Evolutionary conservation across 2,888 invertebrate genomes (phyloP).

Genomic region (Caenorhabditis angaria): DNA sequence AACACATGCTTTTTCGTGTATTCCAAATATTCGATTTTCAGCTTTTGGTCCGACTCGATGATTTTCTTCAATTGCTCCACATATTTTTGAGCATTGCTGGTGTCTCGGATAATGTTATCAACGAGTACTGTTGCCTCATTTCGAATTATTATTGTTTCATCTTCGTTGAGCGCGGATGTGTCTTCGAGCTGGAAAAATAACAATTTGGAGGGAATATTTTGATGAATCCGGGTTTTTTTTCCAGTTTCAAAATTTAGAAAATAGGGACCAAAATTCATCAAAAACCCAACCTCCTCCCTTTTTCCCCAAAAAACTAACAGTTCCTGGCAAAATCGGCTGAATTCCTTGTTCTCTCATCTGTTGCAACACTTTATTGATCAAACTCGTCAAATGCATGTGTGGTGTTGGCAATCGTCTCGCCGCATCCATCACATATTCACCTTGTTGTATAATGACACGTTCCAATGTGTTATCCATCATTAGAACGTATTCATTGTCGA

Average conservation of each 20-base stretch:
- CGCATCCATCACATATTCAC: conserved; percentile 41
- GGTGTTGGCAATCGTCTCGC: conserved; percentile 42
- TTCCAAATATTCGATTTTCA: conserved; percentile 18
- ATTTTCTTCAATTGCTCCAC: conserved; percentile 19
- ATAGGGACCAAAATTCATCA: not conserved
- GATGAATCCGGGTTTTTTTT: not conserved
- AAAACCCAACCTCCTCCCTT: no score
- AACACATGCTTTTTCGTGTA: conserved; percentile 15
- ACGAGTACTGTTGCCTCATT: conserved; percentile 38
- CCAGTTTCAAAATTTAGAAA: not conserved
- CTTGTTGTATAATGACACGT: conserved; percentile 34
- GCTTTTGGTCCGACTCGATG: conserved; percentile 10
- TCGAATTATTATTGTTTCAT: conserved; percentile 31
- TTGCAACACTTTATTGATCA: conserved; percentile 43
- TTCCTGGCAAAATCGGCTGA: conserved; percentile 37
- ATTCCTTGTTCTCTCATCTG: conserved; percentile 30
- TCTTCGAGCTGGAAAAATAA: conserved; percentile 24
- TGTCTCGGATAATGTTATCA: conserved; percentile 47
- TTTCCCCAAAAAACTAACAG: conserved; percentile 12
- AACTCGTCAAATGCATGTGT: conserved; percentile 38
- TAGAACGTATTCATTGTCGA: conserved; percentile 17
- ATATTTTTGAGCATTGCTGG: conserved; percentile 12
- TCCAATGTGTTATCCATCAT: conserved; percentile 36
- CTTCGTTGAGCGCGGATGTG: conserved; percentile 16
- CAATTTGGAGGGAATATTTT: not conserved